These are phyloP conservation scores for Ips nitidus DNA, from an alignment of 1,140 invertebrate genomes.

Conservation along the genomic window DNA sequence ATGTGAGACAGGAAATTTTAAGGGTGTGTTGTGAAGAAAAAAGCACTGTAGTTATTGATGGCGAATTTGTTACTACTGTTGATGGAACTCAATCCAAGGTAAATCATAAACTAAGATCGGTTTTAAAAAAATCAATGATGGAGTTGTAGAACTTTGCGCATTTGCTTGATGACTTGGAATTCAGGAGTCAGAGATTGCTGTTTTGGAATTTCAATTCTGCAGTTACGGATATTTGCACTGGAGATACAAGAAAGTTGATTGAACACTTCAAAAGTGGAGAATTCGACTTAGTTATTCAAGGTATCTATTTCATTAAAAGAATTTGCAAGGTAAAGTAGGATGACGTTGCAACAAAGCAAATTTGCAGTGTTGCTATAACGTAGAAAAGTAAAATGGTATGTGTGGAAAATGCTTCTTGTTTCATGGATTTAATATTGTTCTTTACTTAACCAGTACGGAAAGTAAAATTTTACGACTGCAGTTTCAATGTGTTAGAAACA, in stretches of 20 bases:
- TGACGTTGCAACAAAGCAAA: too few species aligned
- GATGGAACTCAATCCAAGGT: conserved; percentile 56
- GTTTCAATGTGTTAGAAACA: too few species aligned
- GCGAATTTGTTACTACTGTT: conserved; percentile 62
- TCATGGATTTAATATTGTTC: too few species aligned
- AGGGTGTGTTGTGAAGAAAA: conserved; percentile 36
- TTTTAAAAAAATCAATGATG: conserved; percentile 12
- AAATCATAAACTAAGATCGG: not conserved
- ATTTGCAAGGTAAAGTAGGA: too few species aligned
- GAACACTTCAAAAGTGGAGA: conserved; percentile 25
- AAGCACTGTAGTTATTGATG: conserved; percentile 62
- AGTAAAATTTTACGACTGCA: too few species aligned
- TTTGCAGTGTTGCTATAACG: too few species aligned
- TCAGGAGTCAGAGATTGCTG: conserved; percentile 47
- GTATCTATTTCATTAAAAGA: conserved; percentile 11
- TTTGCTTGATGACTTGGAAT: conserved; percentile 49
- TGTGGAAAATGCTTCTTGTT: too few species aligned
- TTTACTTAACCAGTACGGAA: too few species aligned
- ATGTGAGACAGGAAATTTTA: conserved; percentile 59
- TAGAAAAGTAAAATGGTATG: too few species aligned
- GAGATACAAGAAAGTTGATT: conserved; percentile 28
- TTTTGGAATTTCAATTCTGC: conserved; percentile 50
- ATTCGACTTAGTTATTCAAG: conserved; percentile 4
- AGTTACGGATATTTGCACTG: conserved; percentile 42
- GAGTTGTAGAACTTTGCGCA: conserved; percentile 41